Conservation (phyloP, 2,113 vertebrate genomes). For the Pycnonotus jocosus region DNA sequence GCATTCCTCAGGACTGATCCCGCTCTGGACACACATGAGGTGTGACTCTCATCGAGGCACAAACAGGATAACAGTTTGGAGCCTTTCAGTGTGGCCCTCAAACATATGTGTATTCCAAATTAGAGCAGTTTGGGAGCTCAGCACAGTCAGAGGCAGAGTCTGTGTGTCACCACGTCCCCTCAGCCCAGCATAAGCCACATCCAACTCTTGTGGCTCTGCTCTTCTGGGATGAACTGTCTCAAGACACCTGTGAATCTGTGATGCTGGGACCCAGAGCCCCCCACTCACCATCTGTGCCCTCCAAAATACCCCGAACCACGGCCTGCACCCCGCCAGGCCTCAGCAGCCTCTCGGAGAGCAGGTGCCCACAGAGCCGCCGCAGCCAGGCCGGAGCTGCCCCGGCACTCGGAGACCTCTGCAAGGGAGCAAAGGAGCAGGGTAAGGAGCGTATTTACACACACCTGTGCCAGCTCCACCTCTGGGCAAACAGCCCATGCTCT, state of each 20-base stretch:
- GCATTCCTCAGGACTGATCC: background rate
- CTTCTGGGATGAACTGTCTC: background rate
- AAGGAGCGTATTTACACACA: fast-evolving
- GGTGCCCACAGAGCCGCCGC: slow-evolving; percentile 83
- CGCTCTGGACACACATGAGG: fast-evolving
- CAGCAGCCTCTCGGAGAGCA: slow-evolving; percentile 88
- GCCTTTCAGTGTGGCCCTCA: background rate
- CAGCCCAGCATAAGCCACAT: background rate
- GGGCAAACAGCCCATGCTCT: background rate
- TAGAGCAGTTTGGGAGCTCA: background rate
- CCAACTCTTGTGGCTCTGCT: background rate
- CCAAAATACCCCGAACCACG: slow-evolving; percentile 85
- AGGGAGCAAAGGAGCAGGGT: background rate
- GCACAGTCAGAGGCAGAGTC: background rate
- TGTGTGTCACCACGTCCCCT: background rate
- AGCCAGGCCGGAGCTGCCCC: slow-evolving; percentile 79
- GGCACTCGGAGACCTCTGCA: background rate
- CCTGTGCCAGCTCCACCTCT: background rate
- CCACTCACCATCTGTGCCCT: slow-evolving; percentile 81
- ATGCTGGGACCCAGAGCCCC: background rate
- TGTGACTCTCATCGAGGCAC: fast-evolving
- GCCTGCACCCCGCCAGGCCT: slow-evolving; percentile 85
- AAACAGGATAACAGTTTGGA: background rate
- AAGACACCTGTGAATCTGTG: background rate
- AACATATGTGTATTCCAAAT: background rate